Evolutionary conservation across 1,140 invertebrate genomes (phyloP), one percentile per base, ranked within the genome.

Genomic region (Lucilia sericata): DNA sequence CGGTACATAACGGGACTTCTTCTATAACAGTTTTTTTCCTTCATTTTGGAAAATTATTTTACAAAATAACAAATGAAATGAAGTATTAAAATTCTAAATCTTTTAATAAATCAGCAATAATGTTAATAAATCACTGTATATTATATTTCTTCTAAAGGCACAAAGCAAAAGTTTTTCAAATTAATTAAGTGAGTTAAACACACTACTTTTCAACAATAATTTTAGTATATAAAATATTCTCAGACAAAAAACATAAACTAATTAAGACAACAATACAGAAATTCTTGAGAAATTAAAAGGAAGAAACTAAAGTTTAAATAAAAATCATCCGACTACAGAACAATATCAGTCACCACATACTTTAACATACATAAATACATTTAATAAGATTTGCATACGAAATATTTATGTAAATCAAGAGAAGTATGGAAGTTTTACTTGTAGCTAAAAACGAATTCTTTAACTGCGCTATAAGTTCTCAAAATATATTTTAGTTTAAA

Each of bases 311-410:
- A 60, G 14, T 60, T 60, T 60, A 60, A 60, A 60, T 60, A 60
- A 60, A 60, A 60, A 60, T 60, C 55, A 60, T 60, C 55, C 55
- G 55, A 60, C 14, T 60, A 7, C 55, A 17, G 55, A 60, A 60
- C 2, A 60, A 60, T 60, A 60, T 60, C 55, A 60, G n/a, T 14
- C 55, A 60, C 55, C 14, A 60, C 14, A 60, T 60, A 60, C 55
- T 60, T 60, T 14, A 60, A n/a, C 75, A 78, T 78, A n/a, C 75
- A 78, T 78, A 78, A 78, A 78, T 10, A 19, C 42, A 78, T 17
- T 78, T 42, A 36, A 78, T 78, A 78, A 42, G 36, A 78, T 78
- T 78, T 78, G 75, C 75, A 78, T 78, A 78, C 36, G 3, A 42
- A 78, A 78, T 78, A 30, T 30, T 30, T 30, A 30, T 30, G 25